These are phyloP conservation scores for Gasteruption jaculator DNA, from an alignment of 2,888 invertebrate species.

Conservation along the genomic window DNA sequence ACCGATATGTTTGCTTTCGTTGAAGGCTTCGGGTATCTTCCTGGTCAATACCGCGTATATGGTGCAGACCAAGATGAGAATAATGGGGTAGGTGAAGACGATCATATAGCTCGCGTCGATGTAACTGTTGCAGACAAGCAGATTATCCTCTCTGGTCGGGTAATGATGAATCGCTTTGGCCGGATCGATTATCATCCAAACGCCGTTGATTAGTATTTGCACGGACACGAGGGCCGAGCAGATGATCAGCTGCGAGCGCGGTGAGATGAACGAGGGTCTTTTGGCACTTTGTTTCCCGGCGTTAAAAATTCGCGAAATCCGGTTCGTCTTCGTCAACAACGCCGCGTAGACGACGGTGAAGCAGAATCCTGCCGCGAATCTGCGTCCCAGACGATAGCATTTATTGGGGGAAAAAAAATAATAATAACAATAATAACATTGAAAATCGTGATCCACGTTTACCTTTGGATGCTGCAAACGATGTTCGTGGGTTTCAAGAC, in stretches of 20 bases:
- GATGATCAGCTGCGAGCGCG: constrained; percentile 84
- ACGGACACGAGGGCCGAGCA: constrained; percentile 82
- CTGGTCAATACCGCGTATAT: constrained; percentile 93
- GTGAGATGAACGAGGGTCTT: constrained; percentile 89
- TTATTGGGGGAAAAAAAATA: background rate
- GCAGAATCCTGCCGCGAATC: constrained; percentile 88
- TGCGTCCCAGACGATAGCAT: constrained; percentile 38
- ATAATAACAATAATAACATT: constrained; percentile 1
- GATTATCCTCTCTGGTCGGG: constrained; percentile 87
- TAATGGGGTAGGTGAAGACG: constrained; percentile 89
- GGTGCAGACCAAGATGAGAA: constrained; percentile 88
- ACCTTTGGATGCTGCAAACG: constrained; percentile 88
- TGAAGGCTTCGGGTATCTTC: constrained; percentile 98
- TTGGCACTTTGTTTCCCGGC: constrained; percentile 95
- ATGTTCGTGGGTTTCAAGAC: constrained; percentile 83
- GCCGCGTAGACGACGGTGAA: constrained; percentile 98
- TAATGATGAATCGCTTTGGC: constrained; percentile 87
- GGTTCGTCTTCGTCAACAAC: constrained; percentile 93
- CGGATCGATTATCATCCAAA: constrained; percentile 90
- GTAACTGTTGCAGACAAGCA: constrained; percentile 88
- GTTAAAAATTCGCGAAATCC: constrained; percentile 94
- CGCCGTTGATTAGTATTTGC: constrained; percentile 85
- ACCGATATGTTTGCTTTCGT: constrained; percentile 97
- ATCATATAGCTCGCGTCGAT: constrained; percentile 92
- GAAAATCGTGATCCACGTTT: constrained; percentile 27